Evolutionary conservation across 2,888 invertebrate genomes (phyloP).

Genomic region (Ganaspis brasiliensis): DNA sequence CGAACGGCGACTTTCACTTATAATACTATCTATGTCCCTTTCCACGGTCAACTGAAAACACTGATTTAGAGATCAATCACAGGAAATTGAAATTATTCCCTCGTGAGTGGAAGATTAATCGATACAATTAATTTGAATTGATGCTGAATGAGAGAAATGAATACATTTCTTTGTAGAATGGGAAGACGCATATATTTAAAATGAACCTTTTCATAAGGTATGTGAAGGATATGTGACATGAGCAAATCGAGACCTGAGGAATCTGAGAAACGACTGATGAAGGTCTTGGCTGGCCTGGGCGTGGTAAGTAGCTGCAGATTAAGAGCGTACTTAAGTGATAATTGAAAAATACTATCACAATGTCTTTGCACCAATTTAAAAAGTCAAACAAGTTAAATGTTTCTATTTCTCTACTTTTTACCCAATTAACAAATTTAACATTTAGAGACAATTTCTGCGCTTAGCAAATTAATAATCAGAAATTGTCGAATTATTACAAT

Average conservation of each 20-base stretch:
- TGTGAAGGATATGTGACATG: slow-evolving; percentile 61
- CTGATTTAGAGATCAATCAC: slow-evolving; percentile 26
- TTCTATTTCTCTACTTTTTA: too few relatives aligned
- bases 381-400: too few relatives aligned
- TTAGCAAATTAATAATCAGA: too few relatives aligned
- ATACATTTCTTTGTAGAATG: neutral
- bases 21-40: slow-evolving; percentile 42
- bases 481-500: too few relatives aligned
- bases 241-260: slow-evolving; percentile 68
- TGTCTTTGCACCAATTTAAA: too few relatives aligned
- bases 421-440: too few relatives aligned
- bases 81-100: neutral
- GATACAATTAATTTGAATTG: neutral
- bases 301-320: slow-evolving; percentile 54
- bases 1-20: slow-evolving; percentile 37
- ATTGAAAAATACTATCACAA: too few relatives aligned
- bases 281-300: slow-evolving; percentile 63
- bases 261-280: slow-evolving; percentile 67
- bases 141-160: too few relatives aligned
- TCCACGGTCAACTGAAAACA: slow-evolving; percentile 40
- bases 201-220: neutral
- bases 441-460: too few relatives aligned
- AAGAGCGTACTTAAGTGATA: neutral
- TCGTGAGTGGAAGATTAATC: neutral
- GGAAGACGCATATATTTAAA: neutral